Conservation (phyloP, 2,113 vertebrate genomes). For the Phoenicopterus ruber region DNA sequence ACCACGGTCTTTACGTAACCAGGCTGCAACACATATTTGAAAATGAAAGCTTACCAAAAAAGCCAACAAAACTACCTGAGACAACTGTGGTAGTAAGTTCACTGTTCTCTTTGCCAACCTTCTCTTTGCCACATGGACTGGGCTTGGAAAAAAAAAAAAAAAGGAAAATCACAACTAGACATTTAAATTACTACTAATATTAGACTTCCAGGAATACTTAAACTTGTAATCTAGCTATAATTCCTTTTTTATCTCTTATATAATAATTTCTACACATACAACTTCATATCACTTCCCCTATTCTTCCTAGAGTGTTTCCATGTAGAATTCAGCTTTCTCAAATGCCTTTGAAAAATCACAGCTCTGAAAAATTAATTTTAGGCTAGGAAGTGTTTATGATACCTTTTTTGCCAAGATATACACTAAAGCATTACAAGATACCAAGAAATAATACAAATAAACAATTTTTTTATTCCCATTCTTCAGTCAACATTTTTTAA, state of each 20-base stretch:
- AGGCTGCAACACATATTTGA: neutral
- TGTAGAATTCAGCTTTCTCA: neutral
- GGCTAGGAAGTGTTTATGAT: neutral
- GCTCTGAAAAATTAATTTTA: neutral
- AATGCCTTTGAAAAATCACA: neutral
- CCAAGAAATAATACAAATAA: neutral
- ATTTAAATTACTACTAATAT: neutral
- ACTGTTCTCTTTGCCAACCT: constrained; percentile 15
- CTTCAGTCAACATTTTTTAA: neutral
- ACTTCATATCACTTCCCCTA: neutral
- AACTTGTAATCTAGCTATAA: neutral
- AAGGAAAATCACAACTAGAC: neutral
- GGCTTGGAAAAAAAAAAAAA: constrained; percentile 9
- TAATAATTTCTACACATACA: neutral
- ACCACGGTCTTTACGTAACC: neutral
- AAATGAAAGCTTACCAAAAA: neutral
- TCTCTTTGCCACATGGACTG: constrained; percentile 29
- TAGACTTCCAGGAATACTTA: neutral
- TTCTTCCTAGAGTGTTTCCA: neutral
- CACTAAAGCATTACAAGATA: neutral
- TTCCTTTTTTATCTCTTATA: neutral
- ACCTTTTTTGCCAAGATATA: neutral
- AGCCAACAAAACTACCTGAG: constrained; percentile 54
- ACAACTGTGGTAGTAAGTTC: constrained; percentile 54
- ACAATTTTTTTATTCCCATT: neutral